These are phyloP conservation scores for Clivina fossor DNA, from an alignment of 2,888 invertebrate genomes.

Conservation along the genomic window DNA sequence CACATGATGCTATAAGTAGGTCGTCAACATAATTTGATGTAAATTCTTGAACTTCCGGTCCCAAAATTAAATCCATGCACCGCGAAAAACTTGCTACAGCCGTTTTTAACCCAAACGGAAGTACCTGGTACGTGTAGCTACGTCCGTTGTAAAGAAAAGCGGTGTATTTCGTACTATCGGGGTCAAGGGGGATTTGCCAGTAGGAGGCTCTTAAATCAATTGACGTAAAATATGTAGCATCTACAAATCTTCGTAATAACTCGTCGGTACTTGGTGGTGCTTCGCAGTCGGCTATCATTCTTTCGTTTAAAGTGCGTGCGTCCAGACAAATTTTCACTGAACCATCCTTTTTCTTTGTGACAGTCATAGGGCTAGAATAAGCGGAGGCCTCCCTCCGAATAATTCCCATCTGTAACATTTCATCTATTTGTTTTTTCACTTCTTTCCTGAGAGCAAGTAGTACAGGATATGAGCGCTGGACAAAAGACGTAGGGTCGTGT, in stretches of 20 bases:
- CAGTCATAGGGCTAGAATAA: conserved; percentile 45
- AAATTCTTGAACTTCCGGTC: conserved; percentile 40
- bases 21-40: conserved; percentile 45
- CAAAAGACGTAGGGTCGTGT: conserved; percentile 37
- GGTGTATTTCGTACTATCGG: conserved; percentile 37
- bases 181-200: conserved; percentile 42
- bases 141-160: conserved; percentile 39
- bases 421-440: conserved; percentile 41
- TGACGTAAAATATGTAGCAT: conserved; percentile 26
- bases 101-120: conserved; percentile 45
- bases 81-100: conserved; percentile 41
- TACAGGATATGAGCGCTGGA: conserved; percentile 43
- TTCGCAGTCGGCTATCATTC: conserved; percentile 44
- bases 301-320: conserved; percentile 43
- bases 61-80: conserved; percentile 40
- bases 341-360: conserved; percentile 44
- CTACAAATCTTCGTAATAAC: conserved; percentile 31
- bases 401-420: conserved; percentile 42
- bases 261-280: conserved; percentile 33
- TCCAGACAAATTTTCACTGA: conserved; percentile 44
- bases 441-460: conserved; percentile 41
- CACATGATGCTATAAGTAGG: conserved; percentile 41
- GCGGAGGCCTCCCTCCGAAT: conserved; percentile 42
- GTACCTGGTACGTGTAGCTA: conserved; percentile 43
- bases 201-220: conserved; percentile 25